phyloP scores from a whole-genome alignment of 1,140 invertebrate species.

The Ceratoteleas bidentatus region DNA sequence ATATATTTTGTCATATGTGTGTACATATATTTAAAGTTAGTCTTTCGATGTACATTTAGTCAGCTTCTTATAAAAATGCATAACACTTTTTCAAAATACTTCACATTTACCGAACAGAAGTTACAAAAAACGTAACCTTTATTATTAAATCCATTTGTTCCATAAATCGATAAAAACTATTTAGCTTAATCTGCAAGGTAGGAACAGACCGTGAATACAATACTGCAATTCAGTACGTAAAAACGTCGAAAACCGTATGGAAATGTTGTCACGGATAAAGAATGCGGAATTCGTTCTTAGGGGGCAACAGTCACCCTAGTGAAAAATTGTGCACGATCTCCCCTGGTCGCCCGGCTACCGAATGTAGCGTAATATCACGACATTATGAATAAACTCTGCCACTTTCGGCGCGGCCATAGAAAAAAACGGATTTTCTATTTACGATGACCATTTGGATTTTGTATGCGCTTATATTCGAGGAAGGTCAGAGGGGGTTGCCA shows the following conservation, averaged over 20 bases:
- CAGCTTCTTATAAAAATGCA: too few relatives aligned
- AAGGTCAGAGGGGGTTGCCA: conserved; percentile 60
- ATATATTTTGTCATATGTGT: too few relatives aligned
- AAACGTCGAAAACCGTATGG: conserved; percentile 43
- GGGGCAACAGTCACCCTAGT: conserved; percentile 61
- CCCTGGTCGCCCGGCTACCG: conserved; percentile 51
- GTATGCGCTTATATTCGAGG: conserved; percentile 61
- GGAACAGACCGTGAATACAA: background rate
- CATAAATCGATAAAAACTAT: too few relatives aligned
- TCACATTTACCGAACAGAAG: too few relatives aligned
- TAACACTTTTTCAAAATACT: too few relatives aligned
- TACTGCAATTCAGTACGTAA: conserved; percentile 9
- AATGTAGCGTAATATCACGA: conserved; percentile 63
- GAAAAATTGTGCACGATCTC: conserved; percentile 58
- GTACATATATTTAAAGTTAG: too few relatives aligned
- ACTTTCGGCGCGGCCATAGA: conserved; percentile 67
- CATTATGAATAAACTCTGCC: conserved; percentile 73
- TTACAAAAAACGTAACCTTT: too few relatives aligned
- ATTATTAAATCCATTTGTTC: too few relatives aligned
- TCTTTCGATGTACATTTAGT: too few relatives aligned
- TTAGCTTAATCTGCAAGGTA: too few relatives aligned
- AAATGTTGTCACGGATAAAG: conserved; percentile 50
- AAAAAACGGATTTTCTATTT: conserved; percentile 80
- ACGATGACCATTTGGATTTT: conserved; percentile 80
- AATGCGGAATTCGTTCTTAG: conserved; percentile 53